Evolutionary conservation across 2,888 invertebrate species (phyloP), one percentile per base, ranked within the genome.

Genomic region (Caenorhabditis becei): DNA sequence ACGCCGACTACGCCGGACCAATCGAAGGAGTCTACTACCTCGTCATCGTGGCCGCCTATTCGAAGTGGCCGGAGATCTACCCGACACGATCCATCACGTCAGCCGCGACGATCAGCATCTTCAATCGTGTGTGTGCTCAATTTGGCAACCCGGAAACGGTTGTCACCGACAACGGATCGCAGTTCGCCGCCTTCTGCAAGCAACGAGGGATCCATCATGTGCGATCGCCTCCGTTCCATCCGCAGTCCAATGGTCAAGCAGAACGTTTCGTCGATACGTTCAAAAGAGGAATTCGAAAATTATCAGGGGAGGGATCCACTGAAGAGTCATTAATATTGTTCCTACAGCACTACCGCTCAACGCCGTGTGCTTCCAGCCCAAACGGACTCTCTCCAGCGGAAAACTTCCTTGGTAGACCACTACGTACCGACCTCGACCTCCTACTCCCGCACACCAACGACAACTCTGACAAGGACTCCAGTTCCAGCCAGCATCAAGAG

Each of bases 1-100:
- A 92, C 85, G 86, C 92, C 18, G 92, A 92, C 83, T 92, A 91
- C 86, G 91, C 92, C 16, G 92, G 92, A 11, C 92, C 91, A 32
- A 78, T 91, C 44, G 53, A 87, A 8, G 88, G 86, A 11, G 71
- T 74, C 10, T 89, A 87, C 86, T 88, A 91, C 37, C 75, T 92
- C 5, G 83, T 92, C 20, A 82, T 92, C 8, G 89, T 91, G 3
- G 92, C 92, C 80, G 87, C 91, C 14, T 89, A 88, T 79, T 91
- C 92, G 0, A 92, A 92, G 77, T 92, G 92, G 92, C 88, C 91
- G 1, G 92, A 92, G 83, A 89, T 91, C 5, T 59, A 83, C 2
- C 18, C 62, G 14, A 83, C 86, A 65, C 41, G 41, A 0, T 32
- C 35, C 0, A 79, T 80, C 14, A 82, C 85, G 4, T 59, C 87